A percentile compares a stretch with the other conserved stretches of the same genome.
Conservation (phyloP, 2,888 invertebrate genomes). For the Cryptus viduatorius region DNA sequence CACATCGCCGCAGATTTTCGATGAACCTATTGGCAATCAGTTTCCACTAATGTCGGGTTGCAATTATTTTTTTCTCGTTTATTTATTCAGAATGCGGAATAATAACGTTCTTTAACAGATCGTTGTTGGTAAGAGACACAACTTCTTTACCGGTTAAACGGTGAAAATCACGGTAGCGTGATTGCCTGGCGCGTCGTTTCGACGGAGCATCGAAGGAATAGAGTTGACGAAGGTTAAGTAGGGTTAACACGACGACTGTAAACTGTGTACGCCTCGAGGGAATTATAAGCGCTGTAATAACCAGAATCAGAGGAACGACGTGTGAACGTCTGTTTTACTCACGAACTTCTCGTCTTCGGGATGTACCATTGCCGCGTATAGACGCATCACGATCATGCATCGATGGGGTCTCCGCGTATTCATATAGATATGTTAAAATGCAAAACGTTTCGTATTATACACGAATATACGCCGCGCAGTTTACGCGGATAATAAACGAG, state of each 20-base stretch:
- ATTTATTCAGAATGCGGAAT: neutral
- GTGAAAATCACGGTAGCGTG: slow-evolving; percentile 55
- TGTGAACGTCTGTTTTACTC: slow-evolving; percentile 69
- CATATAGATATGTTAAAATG: neutral
- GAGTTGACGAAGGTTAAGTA: slow-evolving; percentile 66
- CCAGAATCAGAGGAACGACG: slow-evolving; percentile 65
- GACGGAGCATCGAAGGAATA: slow-evolving; percentile 49
- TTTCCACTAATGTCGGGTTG: neutral
- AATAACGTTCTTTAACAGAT: neutral
- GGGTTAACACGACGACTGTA: slow-evolving; percentile 62
- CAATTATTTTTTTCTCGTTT: neutral
- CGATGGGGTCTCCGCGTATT: slow-evolving; percentile 2
- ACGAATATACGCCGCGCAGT: neutral
- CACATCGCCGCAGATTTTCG: neutral
- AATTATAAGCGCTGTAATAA: slow-evolving; percentile 64
- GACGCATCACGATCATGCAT: slow-evolving; percentile 34
- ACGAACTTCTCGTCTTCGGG: slow-evolving; percentile 54
- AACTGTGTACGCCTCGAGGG: slow-evolving; percentile 43
- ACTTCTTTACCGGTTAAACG: slow-evolving; percentile 8
- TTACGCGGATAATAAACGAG: slow-evolving; percentile 26
- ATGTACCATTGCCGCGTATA: neutral
- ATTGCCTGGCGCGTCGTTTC: slow-evolving; percentile 30
- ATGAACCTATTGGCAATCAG: neutral
- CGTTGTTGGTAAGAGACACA: neutral
- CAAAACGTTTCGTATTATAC: slow-evolving; percentile 47